A percentile compares a stretch with the other conserved stretches of the same genome.
These are phyloP conservation scores for Brevimyrus niger DNA, from an alignment of 2,113 vertebrate genomes.

Conservation along the genomic window DNA sequence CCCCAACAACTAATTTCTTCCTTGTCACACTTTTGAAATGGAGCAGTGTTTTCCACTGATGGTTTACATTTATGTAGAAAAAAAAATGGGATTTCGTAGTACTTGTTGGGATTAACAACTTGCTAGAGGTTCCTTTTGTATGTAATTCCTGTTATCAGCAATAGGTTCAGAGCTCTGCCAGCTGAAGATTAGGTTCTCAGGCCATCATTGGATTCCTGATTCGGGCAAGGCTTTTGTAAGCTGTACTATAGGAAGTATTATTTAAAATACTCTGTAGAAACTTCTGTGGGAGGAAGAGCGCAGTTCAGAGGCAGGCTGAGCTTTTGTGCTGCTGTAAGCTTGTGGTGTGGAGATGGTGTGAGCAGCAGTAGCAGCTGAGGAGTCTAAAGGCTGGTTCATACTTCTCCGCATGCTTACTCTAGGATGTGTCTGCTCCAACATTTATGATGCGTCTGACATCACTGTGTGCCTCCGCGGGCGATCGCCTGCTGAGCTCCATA, in stretches of 20 bases:
- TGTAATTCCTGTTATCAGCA: not conserved
- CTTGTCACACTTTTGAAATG: not conserved
- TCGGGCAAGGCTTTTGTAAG: not conserved
- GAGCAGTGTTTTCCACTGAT: not conserved
- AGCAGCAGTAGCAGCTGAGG: not conserved
- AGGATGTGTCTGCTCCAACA: too few relatives aligned
- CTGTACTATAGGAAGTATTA: not conserved
- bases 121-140: not conserved
- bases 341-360: not conserved
- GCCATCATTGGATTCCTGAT: not conserved
- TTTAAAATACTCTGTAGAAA: not conserved
- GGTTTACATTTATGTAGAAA: not conserved
- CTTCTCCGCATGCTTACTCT: too few relatives aligned
- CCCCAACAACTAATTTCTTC: not conserved
- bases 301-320: not conserved
- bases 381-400: not conserved
- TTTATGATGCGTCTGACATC: too few relatives aligned
- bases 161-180: not conserved
- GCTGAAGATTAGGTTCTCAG: not conserved
- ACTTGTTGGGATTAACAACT: not conserved
- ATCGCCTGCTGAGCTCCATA: too few relatives aligned
- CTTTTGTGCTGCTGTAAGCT: not conserved
- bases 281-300: not conserved
- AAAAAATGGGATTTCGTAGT: not conserved
- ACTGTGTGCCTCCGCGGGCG: too few relatives aligned